These are phyloP conservation scores for Rhinichthys klamathensis DNA, from an alignment of 2,113 vertebrate genomes.

Conservation along the genomic window DNA sequence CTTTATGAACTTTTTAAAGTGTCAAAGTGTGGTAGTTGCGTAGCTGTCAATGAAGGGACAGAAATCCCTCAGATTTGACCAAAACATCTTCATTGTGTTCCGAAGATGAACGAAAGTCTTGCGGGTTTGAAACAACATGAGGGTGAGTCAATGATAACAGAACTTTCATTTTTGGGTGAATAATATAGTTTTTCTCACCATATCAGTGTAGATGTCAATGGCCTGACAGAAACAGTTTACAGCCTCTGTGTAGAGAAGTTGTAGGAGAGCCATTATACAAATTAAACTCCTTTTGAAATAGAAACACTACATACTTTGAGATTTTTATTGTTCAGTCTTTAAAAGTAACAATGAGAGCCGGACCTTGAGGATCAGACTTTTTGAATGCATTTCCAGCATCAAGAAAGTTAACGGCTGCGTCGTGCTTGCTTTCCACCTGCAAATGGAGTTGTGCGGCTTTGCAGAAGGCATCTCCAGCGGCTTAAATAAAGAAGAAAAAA, in stretches of 20 bases:
- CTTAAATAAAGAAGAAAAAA: conserved; percentile 61
- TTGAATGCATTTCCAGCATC: conserved; percentile 83
- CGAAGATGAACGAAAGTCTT: no score
- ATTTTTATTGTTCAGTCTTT: neutral
- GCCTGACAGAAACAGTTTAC: conserved; percentile 80
- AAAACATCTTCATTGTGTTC: no score
- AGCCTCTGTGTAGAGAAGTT: conserved; percentile 73
- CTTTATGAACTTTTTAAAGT: no score
- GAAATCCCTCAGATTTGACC: no score
- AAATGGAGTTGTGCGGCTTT: conserved; percentile 80
- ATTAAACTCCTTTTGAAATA: neutral
- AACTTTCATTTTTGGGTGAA: no score
- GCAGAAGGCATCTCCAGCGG: conserved; percentile 82
- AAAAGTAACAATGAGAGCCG: neutral
- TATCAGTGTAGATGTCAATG: conserved; percentile 85
- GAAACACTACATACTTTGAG: neutral
- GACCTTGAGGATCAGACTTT: conserved; percentile 81
- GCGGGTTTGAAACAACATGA: no score
- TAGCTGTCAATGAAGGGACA: no score
- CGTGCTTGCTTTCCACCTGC: conserved; percentile 80
- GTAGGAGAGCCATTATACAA: neutral
- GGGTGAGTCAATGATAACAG: no score
- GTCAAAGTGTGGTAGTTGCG: no score
- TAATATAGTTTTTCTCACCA: conserved; percentile 71
- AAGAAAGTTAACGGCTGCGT: conserved; percentile 79